Evolutionary conservation across 2,888 invertebrate genomes (phyloP).

Genomic region (Ectemnius lituratus): DNA sequence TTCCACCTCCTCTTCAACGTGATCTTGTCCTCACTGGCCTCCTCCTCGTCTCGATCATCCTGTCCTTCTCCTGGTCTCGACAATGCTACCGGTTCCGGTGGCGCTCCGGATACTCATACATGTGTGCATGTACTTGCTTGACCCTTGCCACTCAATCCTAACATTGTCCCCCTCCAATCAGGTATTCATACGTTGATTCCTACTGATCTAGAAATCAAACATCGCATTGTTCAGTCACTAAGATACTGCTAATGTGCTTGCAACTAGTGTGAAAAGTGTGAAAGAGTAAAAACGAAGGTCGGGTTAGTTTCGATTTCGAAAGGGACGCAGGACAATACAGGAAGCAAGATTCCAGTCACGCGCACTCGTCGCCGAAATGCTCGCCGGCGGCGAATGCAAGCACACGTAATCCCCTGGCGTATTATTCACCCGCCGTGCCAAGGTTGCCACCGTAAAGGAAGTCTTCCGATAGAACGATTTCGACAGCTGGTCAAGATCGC

Average conservation of each 20-base stretch:
- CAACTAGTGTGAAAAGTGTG: background rate
- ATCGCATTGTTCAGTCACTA: background rate
- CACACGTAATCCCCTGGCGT: too few species aligned
- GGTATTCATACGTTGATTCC: background rate
- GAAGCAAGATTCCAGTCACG: slow-evolving; percentile 4
- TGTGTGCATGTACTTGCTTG: background rate
- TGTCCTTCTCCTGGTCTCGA: slow-evolving; percentile 17
- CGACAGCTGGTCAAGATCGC: too few species aligned
- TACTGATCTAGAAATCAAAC: background rate
- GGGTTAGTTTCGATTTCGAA: background rate
- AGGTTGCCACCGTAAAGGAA: too few species aligned
- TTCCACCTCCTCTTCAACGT: slow-evolving; percentile 48
- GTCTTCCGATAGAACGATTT: too few species aligned
- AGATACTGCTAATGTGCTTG: too few species aligned
- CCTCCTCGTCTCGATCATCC: slow-evolving; percentile 11
- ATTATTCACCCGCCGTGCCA: too few species aligned
- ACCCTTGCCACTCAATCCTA: background rate
- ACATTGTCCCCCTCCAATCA: background rate
- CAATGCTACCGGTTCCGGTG: slow-evolving; percentile 15
- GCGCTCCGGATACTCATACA: background rate
- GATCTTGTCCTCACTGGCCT: slow-evolving; percentile 28
- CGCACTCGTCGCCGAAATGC: background rate
- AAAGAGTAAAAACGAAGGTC: background rate
- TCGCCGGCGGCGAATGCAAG: background rate
- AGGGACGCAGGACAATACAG: background rate